These are phyloP conservation scores for Autographa gamma DNA, from an alignment of 2,888 invertebrate species.

Conservation along the genomic window DNA sequence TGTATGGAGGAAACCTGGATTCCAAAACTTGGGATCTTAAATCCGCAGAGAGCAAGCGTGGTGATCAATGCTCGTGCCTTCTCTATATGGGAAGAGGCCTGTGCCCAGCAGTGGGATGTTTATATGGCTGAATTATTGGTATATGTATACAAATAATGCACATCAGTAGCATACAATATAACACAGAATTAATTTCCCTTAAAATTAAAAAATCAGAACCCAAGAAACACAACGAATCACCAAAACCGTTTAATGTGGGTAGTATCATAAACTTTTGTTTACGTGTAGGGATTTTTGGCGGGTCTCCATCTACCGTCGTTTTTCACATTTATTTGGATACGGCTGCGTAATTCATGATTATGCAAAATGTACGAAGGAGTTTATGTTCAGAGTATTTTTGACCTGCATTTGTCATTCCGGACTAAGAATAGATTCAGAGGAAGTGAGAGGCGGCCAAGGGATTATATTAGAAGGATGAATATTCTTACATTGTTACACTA, in stretches of 20 bases:
- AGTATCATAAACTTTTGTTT: slow-evolving; percentile 48
- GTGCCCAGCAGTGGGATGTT: too few relatives aligned
- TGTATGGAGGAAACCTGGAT: too few relatives aligned
- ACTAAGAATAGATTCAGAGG: slow-evolving; percentile 13
- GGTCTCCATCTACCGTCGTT: slow-evolving; percentile 40
- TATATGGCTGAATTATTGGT: too few relatives aligned
- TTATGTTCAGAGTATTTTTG: slow-evolving; percentile 28
- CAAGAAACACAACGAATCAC: slow-evolving; percentile 19
- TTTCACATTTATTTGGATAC: slow-evolving; percentile 50
- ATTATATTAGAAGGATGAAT: background rate
- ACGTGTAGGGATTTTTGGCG: slow-evolving; percentile 45
- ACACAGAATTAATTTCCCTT: too few relatives aligned
- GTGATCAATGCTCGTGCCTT: too few relatives aligned
- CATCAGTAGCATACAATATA: background rate
- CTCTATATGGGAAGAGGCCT: too few relatives aligned
- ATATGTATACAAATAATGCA: too few relatives aligned
- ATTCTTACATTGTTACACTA: background rate
- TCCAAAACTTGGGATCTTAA: too few relatives aligned
- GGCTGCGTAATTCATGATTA: slow-evolving; percentile 47
- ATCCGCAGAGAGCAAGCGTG: too few relatives aligned
- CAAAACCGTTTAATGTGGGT: slow-evolving; percentile 25
- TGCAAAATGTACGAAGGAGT: slow-evolving; percentile 32
- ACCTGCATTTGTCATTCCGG: slow-evolving; percentile 22
- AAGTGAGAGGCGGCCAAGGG: background rate
- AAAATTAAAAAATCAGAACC: background rate